Base-by-base conservation (phyloP, 1,140 invertebrate species). In the Anastrepha ludens region DNA sequence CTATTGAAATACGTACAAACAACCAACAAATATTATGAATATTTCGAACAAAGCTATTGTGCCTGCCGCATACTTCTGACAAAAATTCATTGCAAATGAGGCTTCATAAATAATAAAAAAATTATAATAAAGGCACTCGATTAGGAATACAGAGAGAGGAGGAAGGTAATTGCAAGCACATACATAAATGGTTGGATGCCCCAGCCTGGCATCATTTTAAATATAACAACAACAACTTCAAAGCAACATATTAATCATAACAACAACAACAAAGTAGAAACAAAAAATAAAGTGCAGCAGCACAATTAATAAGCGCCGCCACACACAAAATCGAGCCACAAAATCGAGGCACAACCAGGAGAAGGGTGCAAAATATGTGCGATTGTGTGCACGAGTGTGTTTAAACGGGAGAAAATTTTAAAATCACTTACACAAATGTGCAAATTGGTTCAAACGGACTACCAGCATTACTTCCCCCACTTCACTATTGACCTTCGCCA, bases 51-150 rank as follows among this genome's bases (percentile, higher is more conserved):
- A 29, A 67, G 65, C 39, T 29, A 39, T 67, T 67, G 20, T 39
- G 65, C 65, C 39, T 20, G 65, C 20, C 11, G 65, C 65, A 29
- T 29, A 67, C 65, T 29, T 11, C 65, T 39, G 65, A 67, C 65
- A 20, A 67, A 74, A 47, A 50, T 74, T 47, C 70, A 44, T 17
- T 47, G 17, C 44, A 74, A 74, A 74, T 74, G 47, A 50, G 70
- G 41, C 11, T 29, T 70, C 39, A 41, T 70, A 70, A 70, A 70
- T 74, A 74, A 29, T 74, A 15, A 13, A 74, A 41, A 41, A 13
- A 44, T 4, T 39, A 11, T 29, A 64, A 64, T 8, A 64, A 64
- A 17, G 9, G 5, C 3, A 74, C 17, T 74, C 11, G 44, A 74
- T 74, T 47, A 50, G 13, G 13, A 13, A 11, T 29, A 29, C 29